phyloP scores from a whole-genome alignment of 2,113 vertebrate genomes.

The Theristicus caerulescens region DNA sequence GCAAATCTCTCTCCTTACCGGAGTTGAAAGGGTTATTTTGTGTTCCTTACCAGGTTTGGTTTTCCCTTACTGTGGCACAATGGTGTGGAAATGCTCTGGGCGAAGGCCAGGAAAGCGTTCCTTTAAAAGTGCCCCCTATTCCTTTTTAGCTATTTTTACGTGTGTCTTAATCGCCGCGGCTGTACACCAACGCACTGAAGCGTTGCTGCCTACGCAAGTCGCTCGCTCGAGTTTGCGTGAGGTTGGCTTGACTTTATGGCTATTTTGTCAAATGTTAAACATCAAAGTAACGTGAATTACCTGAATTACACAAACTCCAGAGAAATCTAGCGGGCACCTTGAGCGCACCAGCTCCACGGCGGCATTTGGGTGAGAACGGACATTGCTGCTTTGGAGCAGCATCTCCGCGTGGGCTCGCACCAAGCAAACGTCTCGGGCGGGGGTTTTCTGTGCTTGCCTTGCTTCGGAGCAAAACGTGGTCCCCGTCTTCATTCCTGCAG shows the following conservation, averaged over 20 bases:
- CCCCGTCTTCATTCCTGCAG: neutral
- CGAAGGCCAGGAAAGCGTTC: neutral
- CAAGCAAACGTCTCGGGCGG: no score
- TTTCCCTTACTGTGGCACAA: neutral
- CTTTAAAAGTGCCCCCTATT: neutral
- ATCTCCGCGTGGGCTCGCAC: neutral
- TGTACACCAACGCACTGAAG: fast-evolving
- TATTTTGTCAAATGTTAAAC: neutral
- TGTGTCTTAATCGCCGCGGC: neutral
- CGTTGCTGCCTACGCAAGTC: fast-evolving
- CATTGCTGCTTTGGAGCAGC: neutral
- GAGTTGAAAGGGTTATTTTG: neutral
- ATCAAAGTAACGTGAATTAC: no score
- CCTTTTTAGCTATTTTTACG: neutral
- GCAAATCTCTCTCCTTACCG: neutral
- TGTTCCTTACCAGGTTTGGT: neutral
- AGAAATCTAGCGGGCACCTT: neutral
- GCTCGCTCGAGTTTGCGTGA: fast-evolving
- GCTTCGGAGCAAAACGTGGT: neutral
- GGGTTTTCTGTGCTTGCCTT: neutral
- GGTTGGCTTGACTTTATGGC: neutral
- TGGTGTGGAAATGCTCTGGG: neutral
- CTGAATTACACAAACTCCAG: no score
- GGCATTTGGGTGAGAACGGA: fast-evolving
- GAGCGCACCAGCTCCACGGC: fast-evolving